Evolutionary conservation across 1,140 invertebrate species (phyloP).

Genomic region (Melitaea cinxia): DNA sequence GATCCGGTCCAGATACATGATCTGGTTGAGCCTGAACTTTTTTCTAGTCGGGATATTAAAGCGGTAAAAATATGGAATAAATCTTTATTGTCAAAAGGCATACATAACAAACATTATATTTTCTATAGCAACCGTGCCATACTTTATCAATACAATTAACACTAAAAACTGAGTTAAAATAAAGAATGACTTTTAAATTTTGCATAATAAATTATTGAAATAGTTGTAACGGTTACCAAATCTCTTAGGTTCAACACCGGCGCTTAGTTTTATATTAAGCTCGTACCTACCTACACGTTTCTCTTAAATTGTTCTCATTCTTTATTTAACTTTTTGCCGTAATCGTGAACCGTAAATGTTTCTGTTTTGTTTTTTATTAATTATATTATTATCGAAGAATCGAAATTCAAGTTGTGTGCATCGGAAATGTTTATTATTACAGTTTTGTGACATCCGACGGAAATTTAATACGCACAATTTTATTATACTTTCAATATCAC

Average conservation of each 20-base stretch:
- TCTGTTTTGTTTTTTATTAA: too few species aligned
- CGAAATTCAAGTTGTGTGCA: too few species aligned
- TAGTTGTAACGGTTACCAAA: constrained; percentile 30
- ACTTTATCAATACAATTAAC: not conserved
- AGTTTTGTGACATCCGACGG: too few species aligned
- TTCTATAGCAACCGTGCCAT: not conserved
- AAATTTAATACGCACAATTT: too few species aligned
- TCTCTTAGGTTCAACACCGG: constrained; percentile 3
- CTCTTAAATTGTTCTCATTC: not conserved
- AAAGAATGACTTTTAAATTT: constrained; percentile 15
- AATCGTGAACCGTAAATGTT: not conserved
- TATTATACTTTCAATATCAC: too few species aligned
- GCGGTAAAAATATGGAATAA: too few species aligned
- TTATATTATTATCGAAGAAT: too few species aligned
- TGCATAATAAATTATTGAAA: constrained; percentile 28
- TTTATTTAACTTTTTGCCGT: not conserved
- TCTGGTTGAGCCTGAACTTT: too few species aligned
- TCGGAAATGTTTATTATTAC: not conserved
- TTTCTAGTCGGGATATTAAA: too few species aligned
- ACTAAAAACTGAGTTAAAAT: constrained; percentile 5
- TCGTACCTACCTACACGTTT: constrained; percentile 17
- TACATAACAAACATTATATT: too few species aligned
- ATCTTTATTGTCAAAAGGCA: too few species aligned
- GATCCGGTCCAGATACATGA: too few species aligned
- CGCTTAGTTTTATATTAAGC: constrained; percentile 25